These are phyloP conservation scores for Corythucha ciliata DNA, from an alignment of 2,888 invertebrate species.

Conservation along the genomic window DNA sequence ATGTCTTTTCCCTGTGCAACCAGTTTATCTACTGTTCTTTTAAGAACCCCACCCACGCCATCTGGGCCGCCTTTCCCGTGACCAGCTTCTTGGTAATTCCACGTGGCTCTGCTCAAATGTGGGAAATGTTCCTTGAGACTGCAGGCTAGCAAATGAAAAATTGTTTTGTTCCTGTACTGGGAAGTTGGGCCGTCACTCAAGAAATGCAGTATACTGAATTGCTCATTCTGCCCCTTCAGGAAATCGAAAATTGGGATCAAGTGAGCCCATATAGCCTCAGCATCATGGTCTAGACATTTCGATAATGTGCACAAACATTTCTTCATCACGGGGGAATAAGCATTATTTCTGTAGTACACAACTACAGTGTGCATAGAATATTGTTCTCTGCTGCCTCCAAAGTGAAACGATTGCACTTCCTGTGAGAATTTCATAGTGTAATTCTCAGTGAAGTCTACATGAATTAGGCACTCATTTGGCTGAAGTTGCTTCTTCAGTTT, in stretches of 20 bases:
- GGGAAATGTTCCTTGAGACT: conserved; percentile 29
- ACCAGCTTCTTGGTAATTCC: conserved; percentile 38
- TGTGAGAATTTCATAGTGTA: conserved; percentile 38
- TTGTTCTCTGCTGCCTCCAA: conserved; percentile 39
- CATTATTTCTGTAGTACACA: conserved; percentile 32
- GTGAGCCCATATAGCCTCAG: conserved; percentile 41
- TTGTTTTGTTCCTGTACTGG: conserved; percentile 40
- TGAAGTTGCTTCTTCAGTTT: conserved; percentile 29
- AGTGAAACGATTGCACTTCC: conserved; percentile 41
- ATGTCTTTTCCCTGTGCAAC: conserved; percentile 28
- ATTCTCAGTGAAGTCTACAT: conserved; percentile 41
- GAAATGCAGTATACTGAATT: too few relatives aligned
- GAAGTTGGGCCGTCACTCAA: conserved; percentile 40
- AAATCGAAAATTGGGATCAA: conserved; percentile 37
- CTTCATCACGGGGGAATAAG: too few relatives aligned
- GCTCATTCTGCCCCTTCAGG: too few relatives aligned
- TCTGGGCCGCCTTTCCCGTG: conserved; percentile 40
- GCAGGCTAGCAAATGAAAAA: conserved; percentile 39
- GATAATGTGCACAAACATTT: conserved; percentile 37
- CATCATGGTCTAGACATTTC: conserved; percentile 38
- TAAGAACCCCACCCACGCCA: conserved; percentile 38
- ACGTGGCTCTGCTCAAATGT: conserved; percentile 31
- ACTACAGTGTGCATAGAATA: conserved; percentile 40
- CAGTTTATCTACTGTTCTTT: conserved; percentile 35
- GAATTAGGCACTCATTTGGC: conserved; percentile 32